A percentile compares a stretch with the other conserved stretches of the same genome.
Conservation (phyloP, 1,140 invertebrate species). For the Frieseomelitta varia region DNA sequence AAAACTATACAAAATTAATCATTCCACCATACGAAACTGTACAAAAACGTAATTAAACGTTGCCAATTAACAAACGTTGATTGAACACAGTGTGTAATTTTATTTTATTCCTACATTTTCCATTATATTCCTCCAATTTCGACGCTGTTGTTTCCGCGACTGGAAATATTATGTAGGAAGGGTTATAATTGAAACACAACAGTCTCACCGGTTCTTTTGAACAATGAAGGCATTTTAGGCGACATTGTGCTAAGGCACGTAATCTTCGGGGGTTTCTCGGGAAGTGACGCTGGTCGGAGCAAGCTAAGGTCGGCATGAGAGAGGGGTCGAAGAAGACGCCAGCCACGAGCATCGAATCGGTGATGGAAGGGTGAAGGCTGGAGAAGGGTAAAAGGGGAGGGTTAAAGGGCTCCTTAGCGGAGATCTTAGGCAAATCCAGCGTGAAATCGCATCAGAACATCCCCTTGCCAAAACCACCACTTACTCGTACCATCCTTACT, state of each 20-base stretch:
- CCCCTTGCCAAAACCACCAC: conserved; percentile 80
- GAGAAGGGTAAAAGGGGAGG: conserved; percentile 67
- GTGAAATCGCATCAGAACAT: conserved; percentile 81
- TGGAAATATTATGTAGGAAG: not conserved
- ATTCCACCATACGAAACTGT: no score
- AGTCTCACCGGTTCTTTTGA: conserved; percentile 57
- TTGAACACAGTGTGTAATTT: no score
- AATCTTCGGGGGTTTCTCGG: conserved; percentile 60
- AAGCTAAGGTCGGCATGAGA: conserved; percentile 28
- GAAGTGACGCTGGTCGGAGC: conserved; percentile 56
- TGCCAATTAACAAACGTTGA: no score
- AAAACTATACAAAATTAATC: no score
- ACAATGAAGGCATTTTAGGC: conserved; percentile 61
- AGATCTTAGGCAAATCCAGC: conserved; percentile 83
- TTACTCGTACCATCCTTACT: conserved; percentile 75
- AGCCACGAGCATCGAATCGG: conserved; percentile 56
- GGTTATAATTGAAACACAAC: conserved; percentile 61
- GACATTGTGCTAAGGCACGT: conserved; percentile 63
- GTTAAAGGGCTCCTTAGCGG: conserved; percentile 80
- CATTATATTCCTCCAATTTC: not conserved
- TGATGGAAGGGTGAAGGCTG: conserved; percentile 65
- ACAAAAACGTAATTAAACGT: no score
- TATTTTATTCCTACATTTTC: not conserved
- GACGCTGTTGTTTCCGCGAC: not conserved
- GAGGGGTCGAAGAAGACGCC: conserved; percentile 50